A percentile compares a stretch with the other conserved stretches of the same genome.
Conservation (phyloP, 2,888 invertebrate genomes). For the Aspidiotus rigidus region DNA sequence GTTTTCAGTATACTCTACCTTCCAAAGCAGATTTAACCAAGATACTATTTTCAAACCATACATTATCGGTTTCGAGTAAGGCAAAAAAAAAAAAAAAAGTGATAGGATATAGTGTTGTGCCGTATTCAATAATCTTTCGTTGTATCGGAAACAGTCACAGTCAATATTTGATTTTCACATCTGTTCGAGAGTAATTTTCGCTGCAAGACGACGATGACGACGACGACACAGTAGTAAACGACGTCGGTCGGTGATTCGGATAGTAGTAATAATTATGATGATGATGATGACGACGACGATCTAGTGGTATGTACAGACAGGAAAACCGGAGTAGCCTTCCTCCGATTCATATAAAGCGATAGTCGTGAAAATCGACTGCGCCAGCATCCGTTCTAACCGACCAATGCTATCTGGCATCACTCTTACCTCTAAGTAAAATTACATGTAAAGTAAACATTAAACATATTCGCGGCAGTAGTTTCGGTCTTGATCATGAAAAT, state of each 20-base stretch:
- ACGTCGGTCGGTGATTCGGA: too few relatives aligned
- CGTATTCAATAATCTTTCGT: too few relatives aligned
- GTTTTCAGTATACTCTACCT: too few relatives aligned
- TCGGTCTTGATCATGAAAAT: not conserved
- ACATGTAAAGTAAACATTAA: not conserved
- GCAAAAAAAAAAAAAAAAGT: too few relatives aligned
- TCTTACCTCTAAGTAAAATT: not conserved
- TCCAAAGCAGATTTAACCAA: too few relatives aligned
- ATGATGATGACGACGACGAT: not conserved
- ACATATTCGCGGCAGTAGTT: not conserved
- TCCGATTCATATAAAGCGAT: not conserved
- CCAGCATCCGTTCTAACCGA: conserved; percentile 3
- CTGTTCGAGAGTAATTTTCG: not conserved
- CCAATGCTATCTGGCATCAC: conserved; percentile 4
- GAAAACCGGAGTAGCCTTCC: not conserved
- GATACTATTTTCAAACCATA: too few relatives aligned
- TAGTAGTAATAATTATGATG: too few relatives aligned
- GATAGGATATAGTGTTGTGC: too few relatives aligned
- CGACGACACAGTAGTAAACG: too few relatives aligned
- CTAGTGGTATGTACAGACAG: not conserved
- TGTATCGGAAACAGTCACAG: not conserved
- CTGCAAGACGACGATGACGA: not conserved
- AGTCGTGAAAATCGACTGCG: not conserved
- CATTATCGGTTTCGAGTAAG: too few relatives aligned
- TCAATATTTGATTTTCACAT: conserved; percentile 1